Base-by-base conservation (phyloP, 2,888 invertebrate genomes). In the Lasiommata megera region DNA sequence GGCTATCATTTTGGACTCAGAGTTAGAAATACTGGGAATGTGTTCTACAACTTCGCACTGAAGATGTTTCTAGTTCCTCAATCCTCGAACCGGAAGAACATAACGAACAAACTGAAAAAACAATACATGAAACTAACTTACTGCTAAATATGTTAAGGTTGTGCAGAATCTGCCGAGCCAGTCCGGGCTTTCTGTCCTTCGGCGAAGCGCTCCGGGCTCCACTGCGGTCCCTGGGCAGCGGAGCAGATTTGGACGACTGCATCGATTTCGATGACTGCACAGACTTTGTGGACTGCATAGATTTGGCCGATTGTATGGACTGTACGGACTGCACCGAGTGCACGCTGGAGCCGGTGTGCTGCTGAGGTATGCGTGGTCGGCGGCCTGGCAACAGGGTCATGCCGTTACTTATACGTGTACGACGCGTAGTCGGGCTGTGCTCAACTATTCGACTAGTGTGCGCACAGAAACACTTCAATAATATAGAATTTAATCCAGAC, bases 141-240 rank as follows among this genome's bases (percentile, higher is more conserved):
- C 16, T 77, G 92, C 95, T 92, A 73, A 96, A 96, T 79, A 96
- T 96, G 75, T 96, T 96, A 36, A 96, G 86, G 77, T 95, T 96
- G 77, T 94, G 95, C 62, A 96, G 84, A 72, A 96, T 95, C 71
- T 96, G 95, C 31, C 96, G 88, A 1, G 95, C 95, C 43, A 96
- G 92, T 76, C 86, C 82, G 6, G 84, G 84, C 68, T 86, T 86
- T 46, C 86, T 69, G 12, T 83, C 84, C 12, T 79, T 64, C 0
- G 88, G 87, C 14, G 87, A 86, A 0, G 72, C 79, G 54, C 84
- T 83, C 36, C 85, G 70, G 1, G 82, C 78, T 18, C 81, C 74
- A 48, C 67, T 57, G 38, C 68, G 58, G 65, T 54, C 59, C 61
- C 61, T 43, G 6, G 58, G 54, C 23, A 59, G 64, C 6, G 67